Conservation (phyloP, 2,797 vertebrate genomes). For the Acipenser oxyrinchus region DNA sequence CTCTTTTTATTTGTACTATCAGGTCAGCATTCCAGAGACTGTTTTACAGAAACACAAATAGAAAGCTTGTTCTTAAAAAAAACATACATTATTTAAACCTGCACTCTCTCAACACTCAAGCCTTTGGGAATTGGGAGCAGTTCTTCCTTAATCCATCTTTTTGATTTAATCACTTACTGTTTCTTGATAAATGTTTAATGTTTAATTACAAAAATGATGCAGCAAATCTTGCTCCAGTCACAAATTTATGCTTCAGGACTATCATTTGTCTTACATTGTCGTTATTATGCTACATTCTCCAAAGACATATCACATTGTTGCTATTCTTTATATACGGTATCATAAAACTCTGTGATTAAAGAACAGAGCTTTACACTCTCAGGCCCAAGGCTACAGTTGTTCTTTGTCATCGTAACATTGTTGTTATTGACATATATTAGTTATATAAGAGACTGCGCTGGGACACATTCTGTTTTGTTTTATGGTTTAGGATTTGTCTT, state of each 20-base stretch:
- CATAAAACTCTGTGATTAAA: background rate
- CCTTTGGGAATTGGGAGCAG: background rate
- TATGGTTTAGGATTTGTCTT: too few relatives aligned
- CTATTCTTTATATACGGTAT: background rate
- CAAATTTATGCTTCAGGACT: background rate
- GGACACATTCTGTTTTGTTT: too few relatives aligned
- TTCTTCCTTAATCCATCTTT: conserved; percentile 10
- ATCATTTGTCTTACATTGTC: conserved; percentile 2
- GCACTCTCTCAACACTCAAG: background rate
- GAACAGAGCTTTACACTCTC: background rate
- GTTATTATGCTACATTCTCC: background rate
- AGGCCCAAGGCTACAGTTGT: background rate
- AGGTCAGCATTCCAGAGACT: too few relatives aligned
- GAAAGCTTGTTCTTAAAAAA: background rate
- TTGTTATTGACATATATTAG: background rate
- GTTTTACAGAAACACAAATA: background rate
- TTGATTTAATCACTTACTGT: conserved; percentile 3
- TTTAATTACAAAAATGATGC: conserved; percentile 13
- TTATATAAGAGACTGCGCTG: background rate
- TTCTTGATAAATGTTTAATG: conserved; percentile 10
- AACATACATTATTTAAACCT: background rate
- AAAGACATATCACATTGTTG: background rate
- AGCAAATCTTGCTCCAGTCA: conserved; percentile 3
- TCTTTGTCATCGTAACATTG: background rate
- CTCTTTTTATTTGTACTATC: too few relatives aligned